Base-by-base conservation (phyloP, 2,797 vertebrate species). In the Malacoctenus gilli region DNA sequence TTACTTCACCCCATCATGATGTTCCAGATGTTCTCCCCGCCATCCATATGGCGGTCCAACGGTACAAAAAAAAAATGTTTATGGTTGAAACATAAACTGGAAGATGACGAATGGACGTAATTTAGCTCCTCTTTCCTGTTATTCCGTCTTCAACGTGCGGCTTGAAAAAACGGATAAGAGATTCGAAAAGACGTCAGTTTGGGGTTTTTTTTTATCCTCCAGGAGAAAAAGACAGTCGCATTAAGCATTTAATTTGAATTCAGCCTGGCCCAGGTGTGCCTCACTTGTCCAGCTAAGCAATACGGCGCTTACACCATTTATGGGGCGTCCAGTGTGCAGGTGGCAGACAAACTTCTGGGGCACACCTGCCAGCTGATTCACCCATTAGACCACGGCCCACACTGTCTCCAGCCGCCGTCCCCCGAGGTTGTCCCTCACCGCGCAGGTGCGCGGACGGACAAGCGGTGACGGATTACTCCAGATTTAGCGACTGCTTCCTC, bases 321-420 rank as follows among this genome's bases (percentile, higher is more conserved):
- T 61, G 77, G 48, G 44, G 54, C 58, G 77, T 76, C 78, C 81
- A 71, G 69, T 56, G 47, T 82, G 65, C 85, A 87, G 87, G 87
- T 87, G 82, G 79, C 57, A 41, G 56, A 73, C 52, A 74, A 76
- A 66, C 80, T 87, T 86, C 82, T 84, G 80, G 85, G 85, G 78
- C 89, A 87, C 89, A 92, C 87, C 89, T 91, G 91, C 79, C 85
- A 88, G 83, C 84, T 89, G 90, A 85, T 83, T 50, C 72, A 64
- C 64, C 84, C 80, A 85, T 83, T 72, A 87, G 84, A 85, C 48
- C 54, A 69, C 51, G 41, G 63, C 79, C 75, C 74, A 65, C 73
- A 68, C 68, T 59, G 63, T 82, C 79, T 83, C 12, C 15, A 59
- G 59, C 47, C 61, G n/a, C 47, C 22, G 0, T 40, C 79, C 88